These are phyloP conservation scores for Cephus pygmeus DNA, from an alignment of 2,888 invertebrate genomes.

Conservation along the genomic window DNA sequence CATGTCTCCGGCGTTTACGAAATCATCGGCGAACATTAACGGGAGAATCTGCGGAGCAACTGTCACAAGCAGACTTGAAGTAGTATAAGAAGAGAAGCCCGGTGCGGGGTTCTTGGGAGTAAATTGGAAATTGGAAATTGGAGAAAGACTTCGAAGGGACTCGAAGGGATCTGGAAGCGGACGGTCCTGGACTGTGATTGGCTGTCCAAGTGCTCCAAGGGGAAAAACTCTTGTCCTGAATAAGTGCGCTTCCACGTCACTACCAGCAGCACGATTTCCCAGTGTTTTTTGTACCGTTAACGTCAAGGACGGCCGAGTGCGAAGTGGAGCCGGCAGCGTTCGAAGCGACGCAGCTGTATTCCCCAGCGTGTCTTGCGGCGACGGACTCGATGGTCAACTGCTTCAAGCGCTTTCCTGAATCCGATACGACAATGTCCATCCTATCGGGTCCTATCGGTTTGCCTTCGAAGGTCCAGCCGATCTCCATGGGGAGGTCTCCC, in stretches of 20 bases:
- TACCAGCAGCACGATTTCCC: too few species aligned
- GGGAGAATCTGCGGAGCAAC: slow-evolving; percentile 75
- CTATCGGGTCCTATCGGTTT: slow-evolving; percentile 49
- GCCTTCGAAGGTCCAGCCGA: slow-evolving; percentile 76
- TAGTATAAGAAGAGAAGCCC: too few species aligned
- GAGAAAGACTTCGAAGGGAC: too few species aligned
- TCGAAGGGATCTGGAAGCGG: too few species aligned
- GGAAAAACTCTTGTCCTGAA: too few species aligned
- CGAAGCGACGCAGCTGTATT: slow-evolving; percentile 76
- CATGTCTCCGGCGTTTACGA: slow-evolving; percentile 77
- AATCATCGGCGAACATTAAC: slow-evolving; percentile 73
- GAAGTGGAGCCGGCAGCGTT: slow-evolving; percentile 76
- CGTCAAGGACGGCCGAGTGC: slow-evolving; percentile 75
- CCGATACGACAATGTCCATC: slow-evolving; percentile 48
- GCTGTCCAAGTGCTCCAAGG: too few species aligned
- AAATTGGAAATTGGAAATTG: too few species aligned
- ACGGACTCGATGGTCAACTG: slow-evolving; percentile 77
- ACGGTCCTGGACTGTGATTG: too few species aligned
- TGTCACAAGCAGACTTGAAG: slow-evolving; percentile 38
- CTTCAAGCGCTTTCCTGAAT: slow-evolving; percentile 56
- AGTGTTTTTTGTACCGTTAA: slow-evolving; percentile 73
- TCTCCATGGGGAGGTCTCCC: slow-evolving; percentile 82
- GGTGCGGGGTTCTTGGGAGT: too few species aligned
- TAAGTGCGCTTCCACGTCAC: too few species aligned
- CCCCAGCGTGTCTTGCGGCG: slow-evolving; percentile 76